Percentiles rank a stretch among this genome's conserved stretches.
These are phyloP conservation scores for Vireo altiloquus DNA, from an alignment of 2,113 vertebrate genomes.

Conservation along the genomic window DNA sequence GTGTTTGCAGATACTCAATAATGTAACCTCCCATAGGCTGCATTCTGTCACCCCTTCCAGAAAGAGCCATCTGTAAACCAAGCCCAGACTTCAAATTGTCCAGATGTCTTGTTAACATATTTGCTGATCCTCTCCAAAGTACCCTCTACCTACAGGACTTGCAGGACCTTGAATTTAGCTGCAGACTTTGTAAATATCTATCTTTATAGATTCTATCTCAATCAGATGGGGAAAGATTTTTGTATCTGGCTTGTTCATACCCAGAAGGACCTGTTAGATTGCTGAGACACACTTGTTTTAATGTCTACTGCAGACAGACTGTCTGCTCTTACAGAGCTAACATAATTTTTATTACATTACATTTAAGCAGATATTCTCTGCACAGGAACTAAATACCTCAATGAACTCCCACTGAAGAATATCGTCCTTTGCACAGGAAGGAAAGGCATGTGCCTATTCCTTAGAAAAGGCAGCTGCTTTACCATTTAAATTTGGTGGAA, in stretches of 20 bases:
- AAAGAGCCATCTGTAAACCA: background rate
- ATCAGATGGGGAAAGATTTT: background rate
- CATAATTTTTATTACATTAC: slow-evolving; percentile 20
- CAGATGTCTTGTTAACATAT: background rate
- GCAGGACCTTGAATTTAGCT: background rate
- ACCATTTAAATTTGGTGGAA: too few species aligned
- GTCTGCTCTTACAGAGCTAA: background rate
- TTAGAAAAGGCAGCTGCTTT: background rate
- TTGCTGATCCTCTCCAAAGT: background rate
- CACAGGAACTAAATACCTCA: background rate
- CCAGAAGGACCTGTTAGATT: background rate
- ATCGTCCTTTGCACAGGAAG: background rate
- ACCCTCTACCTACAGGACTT: background rate
- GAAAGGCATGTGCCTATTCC: background rate
- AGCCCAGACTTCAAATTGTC: background rate
- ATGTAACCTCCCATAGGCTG: background rate
- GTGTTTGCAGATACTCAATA: background rate
- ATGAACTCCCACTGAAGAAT: background rate
- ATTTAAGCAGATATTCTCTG: slow-evolving; percentile 20
- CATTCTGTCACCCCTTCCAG: background rate
- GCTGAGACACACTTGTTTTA: background rate
- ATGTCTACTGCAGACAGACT: background rate
- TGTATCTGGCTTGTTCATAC: background rate
- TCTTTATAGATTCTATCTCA: background rate
- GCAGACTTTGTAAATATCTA: background rate